These are phyloP conservation scores for Dynastes grantii DNA, from an alignment of 2,888 invertebrate genomes.

Conservation along the genomic window DNA sequence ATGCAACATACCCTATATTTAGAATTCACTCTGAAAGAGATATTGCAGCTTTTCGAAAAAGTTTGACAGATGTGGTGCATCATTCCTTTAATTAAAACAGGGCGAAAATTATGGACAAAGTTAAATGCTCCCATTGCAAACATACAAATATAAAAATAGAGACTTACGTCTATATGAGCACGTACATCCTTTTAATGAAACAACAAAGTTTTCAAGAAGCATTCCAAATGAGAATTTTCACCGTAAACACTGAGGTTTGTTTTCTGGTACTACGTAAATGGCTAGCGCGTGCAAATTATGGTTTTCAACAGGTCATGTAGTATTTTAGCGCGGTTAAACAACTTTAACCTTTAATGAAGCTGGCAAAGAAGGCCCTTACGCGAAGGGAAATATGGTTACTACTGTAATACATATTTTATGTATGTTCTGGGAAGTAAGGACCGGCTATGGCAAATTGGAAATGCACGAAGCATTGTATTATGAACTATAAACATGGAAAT, in stretches of 20 bases:
- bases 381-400: conserved; percentile 9
- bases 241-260: conserved; percentile 14
- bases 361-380: neutral
- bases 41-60: too few species aligned
- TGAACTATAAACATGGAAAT: neutral
- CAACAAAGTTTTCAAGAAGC: conserved; percentile 5
- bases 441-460: conserved; percentile 15
- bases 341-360: conserved; percentile 15
- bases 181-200: conserved; percentile 27
- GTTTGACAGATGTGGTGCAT: too few species aligned
- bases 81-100: conserved; percentile 40
- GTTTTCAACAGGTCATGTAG: conserved; percentile 36
- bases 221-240: conserved; percentile 27
- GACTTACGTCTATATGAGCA: neutral
- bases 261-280: neutral
- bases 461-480: conserved; percentile 6
- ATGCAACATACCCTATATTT: too few species aligned
- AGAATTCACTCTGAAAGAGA: too few species aligned
- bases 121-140: conserved; percentile 22
- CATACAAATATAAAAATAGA: conserved; percentile 28
- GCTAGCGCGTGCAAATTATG: conserved; percentile 30
- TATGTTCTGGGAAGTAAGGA: conserved; percentile 4
- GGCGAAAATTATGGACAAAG: conserved; percentile 23
- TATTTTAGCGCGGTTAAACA: conserved; percentile 30
- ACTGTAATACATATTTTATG: conserved; percentile 14